Percentiles rank a stretch among this genome's conserved stretches.
Evolutionary conservation across 64 coral and sea anemone species (phyloP).

Genomic region (Montipora capricornis): DNA sequence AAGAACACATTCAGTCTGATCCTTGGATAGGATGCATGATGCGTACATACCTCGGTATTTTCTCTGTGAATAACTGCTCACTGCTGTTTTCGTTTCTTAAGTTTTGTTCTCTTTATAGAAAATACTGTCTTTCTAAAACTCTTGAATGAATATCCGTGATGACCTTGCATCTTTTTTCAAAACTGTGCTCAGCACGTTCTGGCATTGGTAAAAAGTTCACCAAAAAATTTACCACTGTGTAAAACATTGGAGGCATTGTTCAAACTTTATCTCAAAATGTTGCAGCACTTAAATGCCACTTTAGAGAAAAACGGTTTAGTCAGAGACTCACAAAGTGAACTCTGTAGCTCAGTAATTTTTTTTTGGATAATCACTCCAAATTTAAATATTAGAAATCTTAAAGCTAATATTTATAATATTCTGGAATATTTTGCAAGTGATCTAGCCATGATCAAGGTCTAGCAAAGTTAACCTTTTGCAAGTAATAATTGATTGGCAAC

Average conservation of each 20-base stretch:
- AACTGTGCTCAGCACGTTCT: constrained; percentile 33
- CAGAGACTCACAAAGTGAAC: background rate
- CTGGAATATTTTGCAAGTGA: background rate
- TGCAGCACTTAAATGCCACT: constrained; percentile 22
- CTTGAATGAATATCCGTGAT: constrained; percentile 24
- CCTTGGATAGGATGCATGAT: background rate
- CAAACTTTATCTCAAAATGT: constrained; percentile 10
- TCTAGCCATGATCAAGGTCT: background rate
- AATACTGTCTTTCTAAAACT: constrained; percentile 31
- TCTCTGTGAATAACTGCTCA: background rate
- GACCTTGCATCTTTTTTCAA: background rate
- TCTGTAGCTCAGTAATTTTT: background rate
- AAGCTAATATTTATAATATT: constrained; percentile 27
- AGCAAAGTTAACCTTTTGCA: too few relatives aligned
- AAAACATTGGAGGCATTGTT: constrained; percentile 12
- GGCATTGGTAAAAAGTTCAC: constrained; percentile 32
- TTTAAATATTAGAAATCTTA: constrained; percentile 2
- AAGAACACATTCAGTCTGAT: too few relatives aligned
- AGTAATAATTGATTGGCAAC: background rate
- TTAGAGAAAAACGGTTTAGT: background rate
- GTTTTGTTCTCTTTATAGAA: constrained; percentile 22
- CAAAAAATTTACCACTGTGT: constrained; percentile 4
- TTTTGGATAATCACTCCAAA: background rate
- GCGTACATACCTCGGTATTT: background rate
- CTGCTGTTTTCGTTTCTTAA: background rate